These are phyloP conservation scores for Thripadectes ignobilis DNA, from an alignment of 2,797 vertebrate species.

Conservation along the genomic window DNA sequence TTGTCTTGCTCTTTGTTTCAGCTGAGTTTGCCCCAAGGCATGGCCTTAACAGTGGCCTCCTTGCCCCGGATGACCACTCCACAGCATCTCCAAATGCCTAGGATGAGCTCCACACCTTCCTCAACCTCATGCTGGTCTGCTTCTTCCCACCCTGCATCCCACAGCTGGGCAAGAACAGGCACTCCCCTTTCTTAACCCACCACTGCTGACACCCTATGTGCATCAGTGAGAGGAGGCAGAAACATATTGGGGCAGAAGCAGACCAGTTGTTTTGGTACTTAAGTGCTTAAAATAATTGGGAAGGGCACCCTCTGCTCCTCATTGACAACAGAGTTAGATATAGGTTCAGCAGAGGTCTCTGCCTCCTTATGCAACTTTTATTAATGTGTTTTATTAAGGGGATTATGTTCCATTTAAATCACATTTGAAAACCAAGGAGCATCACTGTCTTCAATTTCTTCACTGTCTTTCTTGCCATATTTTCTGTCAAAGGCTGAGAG, in stretches of 20 bases:
- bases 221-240: neutral
- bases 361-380: neutral
- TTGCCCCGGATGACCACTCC: neutral
- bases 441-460: neutral
- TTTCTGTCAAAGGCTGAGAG: neutral
- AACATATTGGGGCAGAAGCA: neutral
- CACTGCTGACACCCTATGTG: neutral
- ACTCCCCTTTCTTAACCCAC: accelerated
- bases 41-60: neutral
- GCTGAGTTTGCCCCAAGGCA: neutral
- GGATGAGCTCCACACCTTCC: neutral
- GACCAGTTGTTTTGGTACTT: neutral
- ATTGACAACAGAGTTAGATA: neutral
- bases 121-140: neutral
- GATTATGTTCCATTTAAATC: neutral
- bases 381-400: neutral
- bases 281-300: neutral
- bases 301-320: neutral
- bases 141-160: neutral
- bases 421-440: neutral
- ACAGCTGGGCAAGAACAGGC: neutral
- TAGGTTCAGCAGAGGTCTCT: neutral
- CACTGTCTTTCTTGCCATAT: neutral
- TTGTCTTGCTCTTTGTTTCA: neutral
- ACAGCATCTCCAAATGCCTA: neutral